These are phyloP conservation scores for Halesus radiatus DNA, from an alignment of 1,140 invertebrate species.

Conservation along the genomic window DNA sequence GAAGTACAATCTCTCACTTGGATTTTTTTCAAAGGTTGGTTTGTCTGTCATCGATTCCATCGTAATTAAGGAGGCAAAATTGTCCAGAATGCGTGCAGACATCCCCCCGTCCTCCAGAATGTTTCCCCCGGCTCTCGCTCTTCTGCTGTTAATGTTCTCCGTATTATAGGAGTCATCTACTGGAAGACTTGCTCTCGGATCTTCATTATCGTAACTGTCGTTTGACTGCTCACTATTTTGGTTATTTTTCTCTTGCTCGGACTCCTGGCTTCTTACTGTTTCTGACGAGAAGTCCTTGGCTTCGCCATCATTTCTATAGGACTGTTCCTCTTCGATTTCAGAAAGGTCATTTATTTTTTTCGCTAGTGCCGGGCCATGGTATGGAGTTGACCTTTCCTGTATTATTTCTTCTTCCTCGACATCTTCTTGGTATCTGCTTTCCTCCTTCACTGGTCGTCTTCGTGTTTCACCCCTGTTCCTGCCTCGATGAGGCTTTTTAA, in stretches of 20 bases:
- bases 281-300: background rate
- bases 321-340: background rate
- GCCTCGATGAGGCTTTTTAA: background rate
- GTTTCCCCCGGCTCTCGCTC: slow-evolving; percentile 25
- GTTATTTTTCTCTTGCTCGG: slow-evolving; percentile 37
- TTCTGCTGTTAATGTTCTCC: slow-evolving; percentile 3
- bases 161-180: background rate
- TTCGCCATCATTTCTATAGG: background rate
- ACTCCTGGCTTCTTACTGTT: slow-evolving; percentile 49
- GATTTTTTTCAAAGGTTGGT: slow-evolving; percentile 51
- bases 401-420: slow-evolving; percentile 65
- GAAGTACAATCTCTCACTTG: slow-evolving; percentile 54
- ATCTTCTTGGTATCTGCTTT: slow-evolving; percentile 52
- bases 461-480: background rate
- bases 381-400: slow-evolving; percentile 59
- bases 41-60: slow-evolving; percentile 27
- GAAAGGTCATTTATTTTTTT: slow-evolving; percentile 54
- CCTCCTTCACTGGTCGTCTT: slow-evolving; percentile 50
- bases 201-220: slow-evolving; percentile 61
- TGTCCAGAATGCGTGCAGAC: slow-evolving; percentile 49
- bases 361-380: slow-evolving; percentile 22
- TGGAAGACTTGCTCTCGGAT: background rate
- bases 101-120: slow-evolving; percentile 42
- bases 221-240: slow-evolving; percentile 63
- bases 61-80: slow-evolving; percentile 47